These are phyloP conservation scores for Ectobius pallidus DNA, from an alignment of 2,888 invertebrate species.

Conservation along the genomic window DNA sequence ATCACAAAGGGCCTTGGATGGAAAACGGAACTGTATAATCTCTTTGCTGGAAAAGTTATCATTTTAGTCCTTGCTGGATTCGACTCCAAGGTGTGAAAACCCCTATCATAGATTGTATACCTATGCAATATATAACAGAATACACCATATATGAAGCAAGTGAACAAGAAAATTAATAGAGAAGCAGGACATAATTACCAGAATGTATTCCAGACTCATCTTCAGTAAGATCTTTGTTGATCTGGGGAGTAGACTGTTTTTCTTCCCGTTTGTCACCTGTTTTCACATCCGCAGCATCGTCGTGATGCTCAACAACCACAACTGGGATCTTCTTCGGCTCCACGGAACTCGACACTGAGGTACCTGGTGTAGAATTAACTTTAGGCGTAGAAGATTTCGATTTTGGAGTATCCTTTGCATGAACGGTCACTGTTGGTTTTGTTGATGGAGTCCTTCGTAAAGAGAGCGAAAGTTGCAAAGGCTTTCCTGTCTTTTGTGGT, in stretches of 20 bases:
- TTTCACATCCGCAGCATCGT: background rate
- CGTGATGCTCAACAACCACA: conserved; percentile 23
- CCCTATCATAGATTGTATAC: too few species aligned
- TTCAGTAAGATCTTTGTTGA: background rate
- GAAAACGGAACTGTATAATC: too few species aligned
- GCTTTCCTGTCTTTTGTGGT: conserved; percentile 30
- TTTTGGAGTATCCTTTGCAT: background rate
- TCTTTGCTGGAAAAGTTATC: too few species aligned
- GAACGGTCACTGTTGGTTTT: background rate
- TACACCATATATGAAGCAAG: too few species aligned
- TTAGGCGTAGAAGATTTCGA: background rate
- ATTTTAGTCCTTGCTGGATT: too few species aligned
- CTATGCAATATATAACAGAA: too few species aligned
- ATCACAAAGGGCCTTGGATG: too few species aligned
- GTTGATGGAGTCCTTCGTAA: conserved; percentile 47
- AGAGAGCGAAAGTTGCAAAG: conserved; percentile 40
- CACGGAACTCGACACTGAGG: background rate
- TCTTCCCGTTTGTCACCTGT: background rate
- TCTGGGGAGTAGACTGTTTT: background rate
- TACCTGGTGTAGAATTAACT: background rate
- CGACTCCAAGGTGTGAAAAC: too few species aligned
- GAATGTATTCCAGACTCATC: conserved; percentile 36
- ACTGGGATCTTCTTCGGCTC: background rate
- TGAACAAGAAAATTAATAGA: too few species aligned
- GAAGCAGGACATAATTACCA: conserved; percentile 30